Evolutionary conservation across 2,797 vertebrate genomes (phyloP).

Genomic region (Enteromius paludinosus): DNA sequence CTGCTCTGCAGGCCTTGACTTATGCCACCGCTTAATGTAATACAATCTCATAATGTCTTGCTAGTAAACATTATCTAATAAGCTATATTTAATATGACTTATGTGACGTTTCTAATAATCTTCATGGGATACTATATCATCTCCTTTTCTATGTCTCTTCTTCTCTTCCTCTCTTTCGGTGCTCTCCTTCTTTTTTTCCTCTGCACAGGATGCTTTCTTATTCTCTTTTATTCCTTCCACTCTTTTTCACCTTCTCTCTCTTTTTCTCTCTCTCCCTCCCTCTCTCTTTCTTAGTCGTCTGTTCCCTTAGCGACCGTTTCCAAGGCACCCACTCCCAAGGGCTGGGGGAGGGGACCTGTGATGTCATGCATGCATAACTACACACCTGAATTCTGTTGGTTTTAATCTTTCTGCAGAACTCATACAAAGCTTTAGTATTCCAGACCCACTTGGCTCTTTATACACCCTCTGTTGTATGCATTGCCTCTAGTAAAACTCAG

Average conservation of each 20-base stretch:
- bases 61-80: constrained; percentile 50
- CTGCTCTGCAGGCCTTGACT: constrained; percentile 12
- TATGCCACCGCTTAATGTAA: constrained; percentile 43
- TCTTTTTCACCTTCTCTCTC: constrained; percentile 51
- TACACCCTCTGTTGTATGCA: background rate
- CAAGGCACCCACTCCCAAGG: constrained; percentile 77
- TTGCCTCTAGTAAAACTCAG: background rate
- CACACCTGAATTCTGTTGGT: constrained; percentile 76
- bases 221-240: constrained; percentile 38
- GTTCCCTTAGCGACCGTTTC: constrained; percentile 84
- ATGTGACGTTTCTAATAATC: constrained; percentile 17
- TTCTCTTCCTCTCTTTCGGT: constrained; percentile 20
- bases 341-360: constrained; percentile 76
- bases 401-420: constrained; percentile 7
- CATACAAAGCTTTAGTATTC: background rate
- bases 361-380: constrained; percentile 80
- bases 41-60: constrained; percentile 56
- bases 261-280: constrained; percentile 34
- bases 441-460: background rate
- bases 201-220: constrained; percentile 33
- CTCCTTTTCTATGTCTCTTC: constrained; percentile 10
- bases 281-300: constrained; percentile 61
- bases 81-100: constrained; percentile 29
- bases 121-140: constrained; percentile 14
- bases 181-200: constrained; percentile 33